Conservation (phyloP, 2,888 invertebrate genomes). For the Xestia xanthographa region DNA sequence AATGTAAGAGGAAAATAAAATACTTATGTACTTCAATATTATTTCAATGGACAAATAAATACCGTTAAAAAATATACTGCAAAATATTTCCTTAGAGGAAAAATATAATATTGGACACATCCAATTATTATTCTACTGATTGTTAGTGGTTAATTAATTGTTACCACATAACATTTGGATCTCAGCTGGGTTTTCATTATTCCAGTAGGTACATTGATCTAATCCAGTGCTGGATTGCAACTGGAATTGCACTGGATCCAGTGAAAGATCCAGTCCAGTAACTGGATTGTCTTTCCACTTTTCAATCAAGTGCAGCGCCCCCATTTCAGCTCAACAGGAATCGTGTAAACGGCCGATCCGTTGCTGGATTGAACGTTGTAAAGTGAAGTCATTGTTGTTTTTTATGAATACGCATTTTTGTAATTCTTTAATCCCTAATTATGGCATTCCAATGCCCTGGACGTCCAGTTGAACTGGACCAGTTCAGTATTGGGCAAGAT, state of each 20-base stretch:
- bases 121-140: too few relatives aligned
- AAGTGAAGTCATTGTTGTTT: too few relatives aligned
- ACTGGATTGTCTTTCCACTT: not conserved
- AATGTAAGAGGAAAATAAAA: conserved; percentile 19
- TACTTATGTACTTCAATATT: not conserved
- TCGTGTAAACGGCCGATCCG: too few relatives aligned
- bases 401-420: too few relatives aligned
- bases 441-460: too few relatives aligned
- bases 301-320: not conserved
- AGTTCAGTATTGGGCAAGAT: too few relatives aligned
- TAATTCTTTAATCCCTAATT: too few relatives aligned
- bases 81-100: conserved; percentile 7
- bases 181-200: not conserved
- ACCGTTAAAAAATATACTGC: not conserved
- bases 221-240: not conserved
- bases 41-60: conserved; percentile 8
- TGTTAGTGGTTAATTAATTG: not conserved
- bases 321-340: not conserved
- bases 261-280: not conserved
- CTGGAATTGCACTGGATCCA: not conserved
- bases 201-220: not conserved
- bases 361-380: too few relatives aligned
- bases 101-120: not conserved
- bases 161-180: not conserved
- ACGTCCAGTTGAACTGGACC: too few relatives aligned